phyloP scores from a whole-genome alignment of 2,888 invertebrate genomes.

The Cordilura impudica region DNA sequence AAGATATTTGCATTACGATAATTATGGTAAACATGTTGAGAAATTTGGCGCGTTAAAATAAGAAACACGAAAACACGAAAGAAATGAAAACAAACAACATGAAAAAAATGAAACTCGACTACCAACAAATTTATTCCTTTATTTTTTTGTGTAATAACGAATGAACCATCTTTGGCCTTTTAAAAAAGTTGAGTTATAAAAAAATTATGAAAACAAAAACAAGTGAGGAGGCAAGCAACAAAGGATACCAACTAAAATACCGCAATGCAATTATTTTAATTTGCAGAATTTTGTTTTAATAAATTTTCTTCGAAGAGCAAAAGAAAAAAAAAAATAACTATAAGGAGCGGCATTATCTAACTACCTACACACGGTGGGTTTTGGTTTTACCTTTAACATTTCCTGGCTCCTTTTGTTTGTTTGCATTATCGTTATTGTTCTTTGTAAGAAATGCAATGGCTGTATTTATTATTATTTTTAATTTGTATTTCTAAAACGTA shows the following conservation, averaged over 20 bases:
- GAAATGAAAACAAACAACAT: not conserved
- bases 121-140: not conserved
- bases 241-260: conserved; percentile 1
- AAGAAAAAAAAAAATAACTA: conserved; percentile 16
- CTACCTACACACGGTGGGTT: not conserved
- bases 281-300: conserved; percentile 37
- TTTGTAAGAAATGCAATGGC: not conserved
- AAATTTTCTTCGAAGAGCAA: conserved; percentile 8
- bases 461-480: not conserved
- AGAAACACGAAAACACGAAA: not conserved
- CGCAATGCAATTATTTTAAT: conserved; percentile 60
- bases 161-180: not conserved
- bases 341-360: not conserved
- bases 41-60: not conserved
- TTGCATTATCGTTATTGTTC: not conserved
- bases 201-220: not conserved
- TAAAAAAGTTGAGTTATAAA: no score
- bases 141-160: not conserved
- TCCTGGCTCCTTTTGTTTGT: not conserved
- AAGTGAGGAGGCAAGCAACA: not conserved
- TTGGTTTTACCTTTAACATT: conserved; percentile 20
- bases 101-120: not conserved
- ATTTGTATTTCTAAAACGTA: no score
- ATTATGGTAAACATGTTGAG: not conserved
- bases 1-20: not conserved